phyloP scores from a whole-genome alignment of 2,888 invertebrate species.

The Polydrusus cervinus region DNA sequence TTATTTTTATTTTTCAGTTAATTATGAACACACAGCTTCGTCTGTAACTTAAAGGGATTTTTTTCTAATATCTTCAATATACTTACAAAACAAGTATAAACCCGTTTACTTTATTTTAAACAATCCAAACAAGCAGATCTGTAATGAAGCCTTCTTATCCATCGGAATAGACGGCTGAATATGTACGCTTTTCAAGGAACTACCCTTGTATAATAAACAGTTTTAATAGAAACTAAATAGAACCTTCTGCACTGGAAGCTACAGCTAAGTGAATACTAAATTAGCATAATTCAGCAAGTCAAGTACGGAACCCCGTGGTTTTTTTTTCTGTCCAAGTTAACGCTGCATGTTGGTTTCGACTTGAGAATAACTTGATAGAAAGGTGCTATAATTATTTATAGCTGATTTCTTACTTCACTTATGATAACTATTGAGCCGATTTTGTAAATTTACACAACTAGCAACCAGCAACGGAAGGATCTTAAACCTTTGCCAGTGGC shows the following conservation, averaged over 20 bases:
- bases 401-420: neutral
- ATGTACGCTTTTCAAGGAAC: constrained; percentile 4
- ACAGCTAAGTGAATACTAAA: constrained; percentile 45
- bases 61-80: too few species aligned
- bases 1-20: too few species aligned
- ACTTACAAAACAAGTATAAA: too few species aligned
- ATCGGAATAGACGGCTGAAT: neutral
- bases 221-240: constrained; percentile 33
- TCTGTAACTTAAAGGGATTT: too few species aligned
- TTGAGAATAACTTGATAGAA: neutral
- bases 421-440: too few species aligned
- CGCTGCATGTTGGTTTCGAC: constrained; percentile 4
- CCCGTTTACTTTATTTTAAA: too few species aligned
- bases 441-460: too few species aligned
- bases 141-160: too few species aligned
- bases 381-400: neutral
- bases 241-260: constrained; percentile 26
- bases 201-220: neutral
- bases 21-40: too few species aligned
- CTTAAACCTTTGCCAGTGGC: too few species aligned
- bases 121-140: too few species aligned
- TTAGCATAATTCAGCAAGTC: constrained; percentile 42
- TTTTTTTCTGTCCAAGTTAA: constrained; percentile 22
- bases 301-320: constrained; percentile 18
- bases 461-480: too few species aligned